A percentile compares a stretch with the other conserved stretches of the same genome.
Conservation (phyloP, 2,797 vertebrate species). For the Sebastes taczanowskii region DNA sequence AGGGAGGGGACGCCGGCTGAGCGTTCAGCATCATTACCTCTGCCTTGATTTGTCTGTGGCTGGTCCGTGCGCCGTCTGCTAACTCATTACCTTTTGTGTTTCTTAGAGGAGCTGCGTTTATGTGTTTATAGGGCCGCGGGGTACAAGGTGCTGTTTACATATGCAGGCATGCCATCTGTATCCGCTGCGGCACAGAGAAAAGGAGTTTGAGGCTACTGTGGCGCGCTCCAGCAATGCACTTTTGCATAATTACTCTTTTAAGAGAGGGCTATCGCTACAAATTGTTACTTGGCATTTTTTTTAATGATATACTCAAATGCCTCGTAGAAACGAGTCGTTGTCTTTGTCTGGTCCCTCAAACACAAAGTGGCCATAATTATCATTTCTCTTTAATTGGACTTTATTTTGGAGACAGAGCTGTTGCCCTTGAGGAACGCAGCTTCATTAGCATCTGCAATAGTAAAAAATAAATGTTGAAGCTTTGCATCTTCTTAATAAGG, state of each 20-base stretch:
- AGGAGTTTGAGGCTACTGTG: background rate
- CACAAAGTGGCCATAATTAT: conserved; percentile 17
- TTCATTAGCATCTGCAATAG: conserved; percentile 31
- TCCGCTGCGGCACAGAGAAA: conserved; percentile 14
- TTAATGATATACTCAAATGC: background rate
- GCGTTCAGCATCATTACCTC: conserved; percentile 59
- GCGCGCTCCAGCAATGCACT: background rate
- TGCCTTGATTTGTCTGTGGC: conserved; percentile 45
- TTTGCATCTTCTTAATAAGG: conserved; percentile 37
- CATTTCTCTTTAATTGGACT: conserved; percentile 29
- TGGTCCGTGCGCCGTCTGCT: conserved; percentile 24
- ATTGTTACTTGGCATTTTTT: background rate
- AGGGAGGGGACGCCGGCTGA: background rate
- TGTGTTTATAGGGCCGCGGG: conserved; percentile 45
- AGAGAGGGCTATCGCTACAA: conserved; percentile 9
- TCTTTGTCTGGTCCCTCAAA: conserved; percentile 1
- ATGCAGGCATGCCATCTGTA: conserved; percentile 51
- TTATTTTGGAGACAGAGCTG: background rate
- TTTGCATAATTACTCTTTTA: conserved; percentile 33
- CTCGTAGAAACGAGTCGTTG: background rate
- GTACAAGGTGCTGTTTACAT: conserved; percentile 46
- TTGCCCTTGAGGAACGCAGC: conserved; percentile 2
- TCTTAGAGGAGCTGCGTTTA: conserved; percentile 44
- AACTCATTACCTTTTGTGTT: conserved; percentile 59
- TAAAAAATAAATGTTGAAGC: conserved; percentile 27